These are phyloP conservation scores for Grallaria varia DNA, from an alignment of 2,113 vertebrate genomes.

Conservation along the genomic window DNA sequence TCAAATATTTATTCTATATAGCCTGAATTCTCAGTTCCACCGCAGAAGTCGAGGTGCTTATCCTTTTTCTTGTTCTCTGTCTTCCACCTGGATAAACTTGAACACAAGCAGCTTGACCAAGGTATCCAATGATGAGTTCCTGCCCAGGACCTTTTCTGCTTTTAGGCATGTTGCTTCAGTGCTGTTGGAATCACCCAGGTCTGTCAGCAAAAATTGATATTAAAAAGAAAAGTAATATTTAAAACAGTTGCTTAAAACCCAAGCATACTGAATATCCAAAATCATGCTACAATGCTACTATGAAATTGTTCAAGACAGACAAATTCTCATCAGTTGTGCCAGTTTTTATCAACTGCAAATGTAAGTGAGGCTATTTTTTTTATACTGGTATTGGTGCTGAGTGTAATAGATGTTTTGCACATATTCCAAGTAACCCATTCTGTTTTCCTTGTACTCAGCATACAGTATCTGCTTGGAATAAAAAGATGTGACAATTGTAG, in stretches of 20 bases:
- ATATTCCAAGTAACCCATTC: neutral
- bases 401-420: neutral
- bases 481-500: neutral
- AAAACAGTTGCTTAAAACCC: neutral
- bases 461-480: slow-evolving; percentile 2
- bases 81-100: neutral
- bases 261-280: neutral
- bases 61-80: neutral
- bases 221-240: neutral
- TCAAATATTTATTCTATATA: neutral
- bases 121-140: neutral
- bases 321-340: neutral
- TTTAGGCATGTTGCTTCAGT: neutral
- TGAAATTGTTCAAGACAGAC: neutral
- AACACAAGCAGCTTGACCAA: neutral
- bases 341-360: neutral
- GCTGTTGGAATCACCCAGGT: neutral
- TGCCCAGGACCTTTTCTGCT: neutral
- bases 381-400: neutral
- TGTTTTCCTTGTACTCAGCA: neutral
- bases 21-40: neutral
- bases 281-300: neutral
- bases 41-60: neutral
- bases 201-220: neutral
- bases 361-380: neutral